A percentile compares a stretch with the other conserved stretches of the same genome.
Evolutionary conservation across 2,113 vertebrate species (phyloP).

Genomic region (Eonycteris spelaea): DNA sequence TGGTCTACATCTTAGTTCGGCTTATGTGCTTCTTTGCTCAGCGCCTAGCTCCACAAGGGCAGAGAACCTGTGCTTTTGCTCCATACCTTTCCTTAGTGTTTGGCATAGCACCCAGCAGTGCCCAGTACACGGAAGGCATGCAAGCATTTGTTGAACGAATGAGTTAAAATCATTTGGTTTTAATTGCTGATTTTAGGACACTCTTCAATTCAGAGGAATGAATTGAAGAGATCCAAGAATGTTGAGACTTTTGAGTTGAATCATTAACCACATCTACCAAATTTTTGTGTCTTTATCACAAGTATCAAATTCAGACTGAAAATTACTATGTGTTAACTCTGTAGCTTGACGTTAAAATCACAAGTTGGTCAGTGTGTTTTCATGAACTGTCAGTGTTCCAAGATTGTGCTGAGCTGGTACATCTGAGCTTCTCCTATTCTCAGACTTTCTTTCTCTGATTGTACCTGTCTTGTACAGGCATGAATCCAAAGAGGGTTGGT

Average conservation of each 20-base stretch:
- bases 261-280: not conserved
- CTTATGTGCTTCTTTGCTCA: not conserved
- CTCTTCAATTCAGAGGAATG: slow-evolving; percentile 4
- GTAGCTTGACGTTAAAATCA: not conserved
- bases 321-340: not conserved
- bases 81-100: not conserved
- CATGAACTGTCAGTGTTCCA: not conserved
- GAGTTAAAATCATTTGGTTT: not conserved
- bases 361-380: not conserved
- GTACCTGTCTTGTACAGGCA: slow-evolving; percentile 1
- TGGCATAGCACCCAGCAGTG: not conserved
- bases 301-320: not conserved
- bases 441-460: not conserved
- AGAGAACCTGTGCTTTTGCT: not conserved
- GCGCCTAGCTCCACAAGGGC: not conserved
- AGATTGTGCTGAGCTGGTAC: not conserved
- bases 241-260: not conserved
- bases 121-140: not conserved
- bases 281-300: not conserved
- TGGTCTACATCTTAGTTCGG: not conserved
- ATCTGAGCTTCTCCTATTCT: not conserved
- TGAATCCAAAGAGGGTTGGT: not conserved
- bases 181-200: not conserved
- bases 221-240: not conserved
- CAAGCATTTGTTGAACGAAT: not conserved